Conservation (phyloP, 35 echinoderm and acorn worm genomes). For the Chiridota heheva region DNA sequence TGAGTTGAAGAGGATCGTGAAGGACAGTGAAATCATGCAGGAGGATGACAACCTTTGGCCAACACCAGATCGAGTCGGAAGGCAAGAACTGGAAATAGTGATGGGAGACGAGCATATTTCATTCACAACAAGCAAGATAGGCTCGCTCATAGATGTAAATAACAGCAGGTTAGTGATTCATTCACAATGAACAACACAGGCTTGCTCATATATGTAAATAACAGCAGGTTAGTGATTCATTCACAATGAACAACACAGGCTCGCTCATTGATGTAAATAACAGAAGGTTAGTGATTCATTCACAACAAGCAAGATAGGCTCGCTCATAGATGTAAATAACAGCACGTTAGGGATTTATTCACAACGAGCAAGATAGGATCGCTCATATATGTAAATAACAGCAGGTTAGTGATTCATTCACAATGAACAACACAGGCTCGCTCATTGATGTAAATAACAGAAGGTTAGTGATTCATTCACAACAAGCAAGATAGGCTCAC, state of each 20-base stretch:
- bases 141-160: constrained; percentile 90
- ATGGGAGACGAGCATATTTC: constrained; percentile 99
- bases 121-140: constrained; percentile 95
- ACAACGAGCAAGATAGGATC: not conserved
- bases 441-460: too few species aligned
- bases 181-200: not conserved
- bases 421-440: too few species aligned
- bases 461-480: too few species aligned
- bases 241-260: too few species aligned
- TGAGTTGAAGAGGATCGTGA: constrained; percentile 85
- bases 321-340: constrained; percentile 88
- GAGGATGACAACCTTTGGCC: constrained; percentile 97
- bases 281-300: too few species aligned
- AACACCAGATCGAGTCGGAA: constrained; percentile 85
- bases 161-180: constrained; percentile 74
- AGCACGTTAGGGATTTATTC: constrained; percentile 67
- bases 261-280: too few species aligned
- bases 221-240: too few species aligned
- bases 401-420: too few species aligned
- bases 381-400: too few species aligned
- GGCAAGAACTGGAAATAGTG: constrained; percentile 96
- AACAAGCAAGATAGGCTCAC: too few species aligned
- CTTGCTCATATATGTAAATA: too few species aligned
- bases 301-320: constrained; percentile 95
- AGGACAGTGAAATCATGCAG: constrained; percentile 95